Evolutionary conservation across 2,113 vertebrate species (phyloP), one percentile per base, ranked within the genome.

Genomic region (Halcyon senegalensis): DNA sequence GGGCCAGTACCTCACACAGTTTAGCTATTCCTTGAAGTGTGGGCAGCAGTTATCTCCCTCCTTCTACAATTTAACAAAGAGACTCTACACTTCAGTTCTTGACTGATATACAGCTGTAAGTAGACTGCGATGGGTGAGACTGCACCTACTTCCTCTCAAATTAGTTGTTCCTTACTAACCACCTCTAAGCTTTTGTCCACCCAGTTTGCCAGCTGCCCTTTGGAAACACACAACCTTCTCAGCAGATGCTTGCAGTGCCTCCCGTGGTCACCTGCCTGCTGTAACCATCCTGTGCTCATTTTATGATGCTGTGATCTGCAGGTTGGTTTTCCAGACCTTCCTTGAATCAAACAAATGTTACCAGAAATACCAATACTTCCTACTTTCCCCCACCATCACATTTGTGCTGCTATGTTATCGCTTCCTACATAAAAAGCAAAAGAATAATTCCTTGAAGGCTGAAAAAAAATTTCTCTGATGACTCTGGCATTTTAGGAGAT

Each of bases 41-140:
- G 8, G n/a, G 20, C 51, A 86, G 58, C 39, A 30, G 28, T 31
- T 66, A 59, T 5, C 21, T 46, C n/a, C 35, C 51, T 74, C 37
- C 51, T 70, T 12, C 16, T 50, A 84, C 39, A 43, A 16, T 25
- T 94, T 66, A 73, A 56, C 30, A 27, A 41, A 69, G 28, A 27
- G 39, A 53, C n/a, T 81, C 33, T 60, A 60, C 2, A 3, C 14
- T 68, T 25, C 62, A 33, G 10, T 20, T 87, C 58, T 31, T 35
- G 16, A 82, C 63, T 33, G 59, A 80, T 19, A 69, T 1, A 31
- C 9, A 85, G 53, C 28, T 3, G 0, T 0, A 0, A 77, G 27
- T 8, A 62, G 13, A 58, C 11, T 39, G 24, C 3, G 43, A 77
- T 12, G 5, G 9, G 16, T 23, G 10, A 77, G 25, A 76, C 24